phyloP scores from a whole-genome alignment of 2,113 vertebrate species.

The Rissa tridactyla region DNA sequence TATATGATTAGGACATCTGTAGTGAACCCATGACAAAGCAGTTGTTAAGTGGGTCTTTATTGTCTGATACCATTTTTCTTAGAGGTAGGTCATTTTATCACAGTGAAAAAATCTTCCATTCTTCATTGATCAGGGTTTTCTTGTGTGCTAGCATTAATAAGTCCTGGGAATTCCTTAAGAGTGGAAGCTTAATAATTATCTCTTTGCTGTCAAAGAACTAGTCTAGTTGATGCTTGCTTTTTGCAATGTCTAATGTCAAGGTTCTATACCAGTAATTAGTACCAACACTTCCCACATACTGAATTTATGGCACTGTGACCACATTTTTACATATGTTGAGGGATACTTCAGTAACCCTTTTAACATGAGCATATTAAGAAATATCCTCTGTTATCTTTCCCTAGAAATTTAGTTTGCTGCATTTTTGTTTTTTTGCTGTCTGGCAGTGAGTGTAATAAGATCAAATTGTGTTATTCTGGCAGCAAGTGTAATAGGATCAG shows the following conservation, averaged over 20 bases:
- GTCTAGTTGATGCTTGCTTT: slow-evolving; percentile 13
- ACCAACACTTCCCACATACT: slow-evolving; percentile 56
- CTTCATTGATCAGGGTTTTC: neutral
- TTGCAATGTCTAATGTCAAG: slow-evolving; percentile 53
- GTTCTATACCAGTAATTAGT: slow-evolving; percentile 65
- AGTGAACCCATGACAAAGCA: neutral
- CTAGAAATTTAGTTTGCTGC: slow-evolving; percentile 6
- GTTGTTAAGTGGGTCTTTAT: neutral
- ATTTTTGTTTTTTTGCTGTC: neutral
- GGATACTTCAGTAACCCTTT: slow-evolving; percentile 36
- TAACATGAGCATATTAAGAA: slow-evolving; percentile 37
- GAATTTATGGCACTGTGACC: slow-evolving; percentile 50
- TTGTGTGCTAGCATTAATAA: slow-evolving; percentile 1
- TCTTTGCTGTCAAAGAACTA: slow-evolving; percentile 46
- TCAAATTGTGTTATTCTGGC: neutral
- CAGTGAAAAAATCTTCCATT: neutral
- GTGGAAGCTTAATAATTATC: slow-evolving; percentile 46
- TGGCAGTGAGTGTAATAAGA: neutral
- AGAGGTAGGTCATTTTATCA: neutral
- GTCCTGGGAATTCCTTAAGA: slow-evolving; percentile 20
- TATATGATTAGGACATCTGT: neutral
- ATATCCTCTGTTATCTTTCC: neutral
- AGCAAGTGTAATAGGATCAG: neutral
- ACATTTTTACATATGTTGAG: slow-evolving; percentile 59
- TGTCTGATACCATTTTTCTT: neutral